These are phyloP conservation scores for Hirtodrosophila duncani DNA, from an alignment of 2,888 invertebrate genomes.

Conservation along the genomic window DNA sequence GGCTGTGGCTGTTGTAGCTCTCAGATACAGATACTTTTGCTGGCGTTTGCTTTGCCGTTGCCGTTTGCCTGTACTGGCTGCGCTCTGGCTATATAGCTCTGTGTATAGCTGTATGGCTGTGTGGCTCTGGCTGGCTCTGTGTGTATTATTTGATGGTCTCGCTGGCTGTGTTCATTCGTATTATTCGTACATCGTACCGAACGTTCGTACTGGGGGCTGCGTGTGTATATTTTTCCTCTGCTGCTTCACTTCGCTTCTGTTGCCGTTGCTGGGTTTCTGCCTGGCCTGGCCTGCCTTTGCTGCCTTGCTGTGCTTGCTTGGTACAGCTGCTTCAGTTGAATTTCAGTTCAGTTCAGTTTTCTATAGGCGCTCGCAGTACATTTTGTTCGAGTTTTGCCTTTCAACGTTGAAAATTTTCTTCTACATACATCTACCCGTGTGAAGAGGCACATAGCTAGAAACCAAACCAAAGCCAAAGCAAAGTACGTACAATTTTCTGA, in stretches of 20 bases:
- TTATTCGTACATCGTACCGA: constrained; percentile 19
- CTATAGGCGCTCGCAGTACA: constrained; percentile 69
- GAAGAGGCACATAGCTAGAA: constrained; percentile 14
- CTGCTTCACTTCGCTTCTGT: constrained; percentile 46
- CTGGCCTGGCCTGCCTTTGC: constrained; percentile 14
- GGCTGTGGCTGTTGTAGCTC: constrained; percentile 39
- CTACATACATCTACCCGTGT: constrained; percentile 16
- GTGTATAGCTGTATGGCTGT: too few relatives aligned
- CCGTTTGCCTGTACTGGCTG: constrained; percentile 47
- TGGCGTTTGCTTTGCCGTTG: too few relatives aligned
- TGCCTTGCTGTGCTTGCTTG: constrained; percentile 44
- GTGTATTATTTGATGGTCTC: constrained; percentile 69
- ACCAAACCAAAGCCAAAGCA: constrained; percentile 43
- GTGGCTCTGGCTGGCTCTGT: constrained; percentile 9
- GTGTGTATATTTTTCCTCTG: constrained; percentile 6
- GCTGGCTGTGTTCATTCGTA: constrained; percentile 57
- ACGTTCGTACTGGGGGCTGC: constrained; percentile 14
- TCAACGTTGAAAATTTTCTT: constrained; percentile 33
- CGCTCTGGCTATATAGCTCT: constrained; percentile 42
- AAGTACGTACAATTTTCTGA: too few relatives aligned
- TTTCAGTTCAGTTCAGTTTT: constrained; percentile 70
- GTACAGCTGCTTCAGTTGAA: constrained; percentile 73
- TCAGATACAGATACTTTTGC: constrained; percentile 69
- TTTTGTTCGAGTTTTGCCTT: constrained; percentile 58
- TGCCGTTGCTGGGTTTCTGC: constrained; percentile 23